Conservation (phyloP, 2,113 vertebrate species). For the Microcebus ravelobensis region DNA sequence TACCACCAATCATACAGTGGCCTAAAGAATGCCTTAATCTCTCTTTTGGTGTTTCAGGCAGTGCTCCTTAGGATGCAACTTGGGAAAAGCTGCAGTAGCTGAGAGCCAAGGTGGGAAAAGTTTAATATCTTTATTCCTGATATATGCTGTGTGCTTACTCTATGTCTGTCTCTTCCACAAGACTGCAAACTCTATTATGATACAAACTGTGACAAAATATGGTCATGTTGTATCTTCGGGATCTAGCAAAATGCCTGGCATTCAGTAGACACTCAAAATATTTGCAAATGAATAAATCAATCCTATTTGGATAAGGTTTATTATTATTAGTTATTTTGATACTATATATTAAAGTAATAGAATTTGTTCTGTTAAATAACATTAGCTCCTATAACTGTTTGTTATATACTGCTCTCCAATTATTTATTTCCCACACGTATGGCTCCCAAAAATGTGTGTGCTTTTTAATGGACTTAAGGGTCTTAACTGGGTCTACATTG, state of each 20-base stretch:
- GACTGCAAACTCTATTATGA: not conserved
- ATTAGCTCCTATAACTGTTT: not conserved
- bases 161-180: not conserved
- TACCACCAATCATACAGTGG: not conserved
- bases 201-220: not conserved
- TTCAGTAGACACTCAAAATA: not conserved
- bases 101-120: not conserved
- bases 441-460: not conserved
- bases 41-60: not conserved
- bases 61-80: not conserved
- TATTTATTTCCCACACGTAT: not conserved
- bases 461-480: not conserved
- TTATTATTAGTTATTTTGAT: not conserved
- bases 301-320: not conserved
- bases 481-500: not conserved
- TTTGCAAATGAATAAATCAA: not conserved
- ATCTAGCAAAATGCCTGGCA: not conserved
- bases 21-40: not conserved
- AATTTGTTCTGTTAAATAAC: not conserved
- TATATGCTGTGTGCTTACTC: not conserved
- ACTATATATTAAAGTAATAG: not conserved
- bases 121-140: not conserved
- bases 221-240: not conserved
- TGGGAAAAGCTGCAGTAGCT: not conserved
- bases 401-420: not conserved